Base-by-base conservation (phyloP, 2,797 vertebrate species). In the Oceanodroma leucorhoa region DNA sequence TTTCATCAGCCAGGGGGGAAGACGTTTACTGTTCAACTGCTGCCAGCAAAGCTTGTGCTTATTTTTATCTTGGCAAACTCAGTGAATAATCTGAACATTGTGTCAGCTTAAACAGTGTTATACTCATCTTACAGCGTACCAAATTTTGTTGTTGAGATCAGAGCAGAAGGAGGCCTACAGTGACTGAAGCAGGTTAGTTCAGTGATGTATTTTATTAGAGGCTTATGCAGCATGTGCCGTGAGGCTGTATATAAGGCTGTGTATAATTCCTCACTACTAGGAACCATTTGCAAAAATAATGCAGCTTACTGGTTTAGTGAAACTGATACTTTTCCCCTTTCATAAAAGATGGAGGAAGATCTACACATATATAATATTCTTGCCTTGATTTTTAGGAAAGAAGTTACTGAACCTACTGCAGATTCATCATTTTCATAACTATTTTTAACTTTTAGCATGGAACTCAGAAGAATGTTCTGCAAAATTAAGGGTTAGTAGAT, bases 1-100 rank as follows among this genome's bases (percentile, higher is more conserved):
- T 81, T 93, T 96, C 81, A 82, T 96, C 81, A 90, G 90, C 71
- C 89, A 36, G 69, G 57, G 71, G 91, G 53, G 92, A 94, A 94
- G 76, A 79, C 15, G 16, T 80, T 97, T 85, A 30, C 77, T 80
- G 61, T 73, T 94, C 81, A 85, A 1, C 87, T 86, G 86, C 88
- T 96, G 83, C 90, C 90, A 93, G 94, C 67, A 92, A 92, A 91
- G 45, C 94, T 70, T 83, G 84, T 0, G 2, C 58, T 92, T 81
- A 10, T 71, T 93, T 89, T 60, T 67, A n/a, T 81, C 87, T 94
- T 8, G 0, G 62, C 75, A 72, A 71, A 66, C 18, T 58, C 14
- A 5, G 38, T 57, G n/a, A 67, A 72, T 94, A 34, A 89, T 57
- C n/a, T 67, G 89, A 79, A 14, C 7, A 1, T 9, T 11, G 82